Conservation (phyloP, 2,888 invertebrate genomes). For the Diaprepes abbreviatus region DNA sequence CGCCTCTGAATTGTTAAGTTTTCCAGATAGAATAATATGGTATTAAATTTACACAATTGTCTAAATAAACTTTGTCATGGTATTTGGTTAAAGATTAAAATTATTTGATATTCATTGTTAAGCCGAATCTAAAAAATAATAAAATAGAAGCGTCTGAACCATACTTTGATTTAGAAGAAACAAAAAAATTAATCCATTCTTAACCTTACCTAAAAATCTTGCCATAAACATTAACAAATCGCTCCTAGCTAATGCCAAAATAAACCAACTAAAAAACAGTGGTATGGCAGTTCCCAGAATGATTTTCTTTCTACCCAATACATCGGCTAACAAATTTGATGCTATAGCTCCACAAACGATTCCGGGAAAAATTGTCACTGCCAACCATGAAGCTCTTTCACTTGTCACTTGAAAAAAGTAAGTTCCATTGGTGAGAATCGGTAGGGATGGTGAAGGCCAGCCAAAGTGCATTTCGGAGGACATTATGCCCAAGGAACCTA, state of each 20-base stretch:
- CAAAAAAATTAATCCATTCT: too few species aligned
- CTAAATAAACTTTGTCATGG: too few species aligned
- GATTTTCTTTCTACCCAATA: conserved; percentile 75
- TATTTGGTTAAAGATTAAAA: too few species aligned
- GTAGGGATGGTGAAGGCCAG: conserved; percentile 74
- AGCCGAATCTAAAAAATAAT: too few species aligned
- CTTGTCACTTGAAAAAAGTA: conserved; percentile 70
- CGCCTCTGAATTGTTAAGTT: too few species aligned
- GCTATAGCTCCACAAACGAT: conserved; percentile 70
- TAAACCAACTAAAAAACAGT: conserved; percentile 75
- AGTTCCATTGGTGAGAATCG: conserved; percentile 68
- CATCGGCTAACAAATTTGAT: conserved; percentile 76
- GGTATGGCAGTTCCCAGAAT: conserved; percentile 75
- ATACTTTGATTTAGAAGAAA: too few species aligned
- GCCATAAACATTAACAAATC: conserved; percentile 71
- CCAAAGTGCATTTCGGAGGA: conserved; percentile 68
- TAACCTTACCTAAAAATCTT: conserved; percentile 65
- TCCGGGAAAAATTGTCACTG: conserved; percentile 76
- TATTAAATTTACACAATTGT: too few species aligned
- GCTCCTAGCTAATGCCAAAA: conserved; percentile 73
- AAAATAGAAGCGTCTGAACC: too few species aligned
- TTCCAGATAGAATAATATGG: too few species aligned
- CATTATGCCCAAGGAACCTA: conserved; percentile 62
- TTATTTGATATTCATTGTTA: too few species aligned
- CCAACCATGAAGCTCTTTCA: conserved; percentile 74